Evolutionary conservation across 37 sponge, comb jelly and placozoan genomes (phyloP), one percentile per base, ranked within the genome.

Genomic region (Agelas oroides): DNA sequence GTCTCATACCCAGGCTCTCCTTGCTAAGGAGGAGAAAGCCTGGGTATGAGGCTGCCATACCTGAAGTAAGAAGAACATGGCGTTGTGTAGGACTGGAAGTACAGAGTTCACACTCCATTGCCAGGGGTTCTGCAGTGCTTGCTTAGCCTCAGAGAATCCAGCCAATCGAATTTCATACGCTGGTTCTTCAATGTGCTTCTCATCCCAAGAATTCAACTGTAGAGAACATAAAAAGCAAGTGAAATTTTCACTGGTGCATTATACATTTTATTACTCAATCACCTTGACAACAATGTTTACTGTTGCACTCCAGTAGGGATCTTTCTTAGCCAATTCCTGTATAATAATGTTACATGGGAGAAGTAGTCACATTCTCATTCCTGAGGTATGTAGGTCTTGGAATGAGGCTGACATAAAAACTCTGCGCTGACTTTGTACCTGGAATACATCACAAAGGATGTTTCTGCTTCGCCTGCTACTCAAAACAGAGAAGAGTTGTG

Each of bases 191-290:
- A 97, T 37, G 18, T 72, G 91, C 21, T 55, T 68, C 1, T 68
- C 46, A 36, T 87, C 78, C 97, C 97, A 97, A 3, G 91, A 68
- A 86, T 97, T 97, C 53, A 94, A 27, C 91, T 95, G 41, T 18
- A 31, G 30, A 14, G 20, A 62, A 64, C 35, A 23, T 23, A 35
- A 64, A 24, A 84, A 19, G 58, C 34, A 37, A 17, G 30, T 73
- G 46, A 63, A 38, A 11, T 24, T 40, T 59, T 14, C 17, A 31
- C 38, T 3, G 35, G 58, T 19, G 37, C 46, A 16, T 28, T 11
- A 8, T 0, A 15, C 28, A 5, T 28, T 59, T 32, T 20, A 35
- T 52, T 34, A 33, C 21, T 60, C 6, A 8, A 41, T 1, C 17
- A 86, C 82, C 87, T 83, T 77, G 33, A 40, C 38, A n/a, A 91